A percentile compares a stretch with the other conserved stretches of the same genome.
phyloP scores from a whole-genome alignment of 2,888 invertebrate genomes.

The Azorinus chamasolen region DNA sequence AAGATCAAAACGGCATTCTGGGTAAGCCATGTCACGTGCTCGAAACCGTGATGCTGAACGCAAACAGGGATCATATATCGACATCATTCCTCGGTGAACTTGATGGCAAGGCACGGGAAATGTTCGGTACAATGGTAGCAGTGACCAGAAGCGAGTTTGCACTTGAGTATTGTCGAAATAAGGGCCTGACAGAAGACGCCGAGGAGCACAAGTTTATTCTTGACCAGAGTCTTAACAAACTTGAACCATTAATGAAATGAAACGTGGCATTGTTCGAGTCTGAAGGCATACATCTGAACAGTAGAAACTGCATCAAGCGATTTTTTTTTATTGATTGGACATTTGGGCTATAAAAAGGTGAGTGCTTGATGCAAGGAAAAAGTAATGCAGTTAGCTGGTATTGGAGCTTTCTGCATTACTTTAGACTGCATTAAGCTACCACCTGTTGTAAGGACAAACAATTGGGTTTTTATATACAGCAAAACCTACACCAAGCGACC shows the following conservation, averaged over 20 bases:
- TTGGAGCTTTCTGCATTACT: too few relatives aligned
- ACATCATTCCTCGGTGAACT: constrained; percentile 56
- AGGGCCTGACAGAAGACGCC: constrained; percentile 37
- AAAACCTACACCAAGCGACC: too few relatives aligned
- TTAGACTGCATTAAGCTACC: too few relatives aligned
- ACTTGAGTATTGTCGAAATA: constrained; percentile 41
- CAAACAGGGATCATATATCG: constrained; percentile 69
- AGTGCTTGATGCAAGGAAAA: too few relatives aligned
- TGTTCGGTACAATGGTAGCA: constrained; percentile 68
- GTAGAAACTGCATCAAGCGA: too few relatives aligned
- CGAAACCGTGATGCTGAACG: constrained; percentile 66
- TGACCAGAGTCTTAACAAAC: constrained; percentile 26
- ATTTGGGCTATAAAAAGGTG: too few relatives aligned
- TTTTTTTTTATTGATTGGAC: too few relatives aligned
- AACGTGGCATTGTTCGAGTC: too few relatives aligned
- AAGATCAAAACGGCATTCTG: constrained; percentile 17
- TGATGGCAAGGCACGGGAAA: constrained; percentile 56
- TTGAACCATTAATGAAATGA: constrained; percentile 30
- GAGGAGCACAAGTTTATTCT: constrained; percentile 43
- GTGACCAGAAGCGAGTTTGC: constrained; percentile 68
- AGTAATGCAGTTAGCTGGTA: too few relatives aligned
- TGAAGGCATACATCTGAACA: too few relatives aligned
- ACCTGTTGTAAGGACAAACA: too few relatives aligned
- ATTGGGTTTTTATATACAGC: too few relatives aligned
- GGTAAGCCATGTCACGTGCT: constrained; percentile 52